These are phyloP conservation scores for Seriola dumerili DNA, from an alignment of 2,113 vertebrate species.

Conservation along the genomic window DNA sequence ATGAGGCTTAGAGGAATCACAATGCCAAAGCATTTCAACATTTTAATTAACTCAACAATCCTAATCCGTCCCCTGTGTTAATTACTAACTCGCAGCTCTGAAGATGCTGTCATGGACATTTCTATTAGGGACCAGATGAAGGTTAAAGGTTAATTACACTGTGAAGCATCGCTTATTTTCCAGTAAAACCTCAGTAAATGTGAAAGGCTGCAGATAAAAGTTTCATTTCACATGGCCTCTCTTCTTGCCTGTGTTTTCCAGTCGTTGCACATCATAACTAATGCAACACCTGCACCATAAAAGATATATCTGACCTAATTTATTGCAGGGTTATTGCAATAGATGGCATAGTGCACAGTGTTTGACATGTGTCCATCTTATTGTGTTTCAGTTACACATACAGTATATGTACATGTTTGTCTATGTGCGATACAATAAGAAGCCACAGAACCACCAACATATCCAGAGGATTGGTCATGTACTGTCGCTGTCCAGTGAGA, in stretches of 20 bases:
- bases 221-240: slow-evolving; percentile 30
- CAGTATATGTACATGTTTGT: not conserved
- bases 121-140: slow-evolving; percentile 34
- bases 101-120: slow-evolving; percentile 21
- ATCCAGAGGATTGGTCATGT: too few relatives aligned
- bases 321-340: not conserved
- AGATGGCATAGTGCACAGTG: not conserved
- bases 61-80: slow-evolving; percentile 66
- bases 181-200: slow-evolving; percentile 3
- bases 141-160: slow-evolving; percentile 73
- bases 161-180: slow-evolving; percentile 18
- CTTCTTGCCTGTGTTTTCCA: slow-evolving; percentile 11
- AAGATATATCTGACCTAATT: slow-evolving; percentile 9
- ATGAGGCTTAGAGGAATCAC: slow-evolving; percentile 26
- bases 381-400: not conserved
- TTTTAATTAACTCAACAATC: slow-evolving; percentile 73
- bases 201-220: slow-evolving; percentile 45
- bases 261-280: slow-evolving; percentile 41
- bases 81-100: slow-evolving; percentile 44
- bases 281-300: slow-evolving; percentile 25
- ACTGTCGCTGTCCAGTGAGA: not conserved
- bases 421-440: too few relatives aligned
- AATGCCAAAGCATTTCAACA: slow-evolving; percentile 23
- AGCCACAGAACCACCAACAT: too few relatives aligned
- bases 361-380: not conserved